Evolutionary conservation across 2,888 invertebrate genomes (phyloP), one percentile per base, ranked within the genome.

Genomic region (Diarsia dahlii): DNA sequence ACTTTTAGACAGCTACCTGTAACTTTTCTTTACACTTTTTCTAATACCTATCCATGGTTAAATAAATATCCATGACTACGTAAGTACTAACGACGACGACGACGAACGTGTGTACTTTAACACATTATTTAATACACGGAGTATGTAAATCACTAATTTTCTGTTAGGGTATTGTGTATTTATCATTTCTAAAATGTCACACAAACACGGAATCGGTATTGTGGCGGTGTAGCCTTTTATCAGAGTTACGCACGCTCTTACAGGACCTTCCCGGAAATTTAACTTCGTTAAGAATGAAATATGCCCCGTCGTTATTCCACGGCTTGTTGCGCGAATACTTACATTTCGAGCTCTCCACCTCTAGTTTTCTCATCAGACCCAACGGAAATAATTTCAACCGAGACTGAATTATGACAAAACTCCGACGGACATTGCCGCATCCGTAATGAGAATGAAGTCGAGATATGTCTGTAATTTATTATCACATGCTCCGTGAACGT

Each of bases 341-440:
- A 95, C 95, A 95, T 95, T 94, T 93, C 92, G 92, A 94, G 95
- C 92, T 95, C 93, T 93, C 95, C 93, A 95, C 95, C 95, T 95
- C 95, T 95, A 96, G 96, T 96, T 96, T 95, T 95, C 96, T 96
- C 96, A 96, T 96, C 96, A 96, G 95, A 93, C 92, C 93, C 93
- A 95, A 94, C 95, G 96, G 96, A 96, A 96, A 96, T 96, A 96
- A 96, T 96, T 96, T 95, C 94, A 95, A 95, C 95, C 95, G 95
- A 95, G 96, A 94, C 95, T 96, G 96, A 96, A 95, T 96, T 96
- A 96, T 96, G 96, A 96, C 96, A 95, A 96, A 96, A 96, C 96
- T 96, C 96, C 92, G 91, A 91, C 95, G 96, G 96, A 96, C 95
- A 96, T 95, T 94, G 96, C 95, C 95, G 95, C 95, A 96, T 95